Conservation (phyloP, 2,797 vertebrate species). For the Semaprochilodus insignis region DNA sequence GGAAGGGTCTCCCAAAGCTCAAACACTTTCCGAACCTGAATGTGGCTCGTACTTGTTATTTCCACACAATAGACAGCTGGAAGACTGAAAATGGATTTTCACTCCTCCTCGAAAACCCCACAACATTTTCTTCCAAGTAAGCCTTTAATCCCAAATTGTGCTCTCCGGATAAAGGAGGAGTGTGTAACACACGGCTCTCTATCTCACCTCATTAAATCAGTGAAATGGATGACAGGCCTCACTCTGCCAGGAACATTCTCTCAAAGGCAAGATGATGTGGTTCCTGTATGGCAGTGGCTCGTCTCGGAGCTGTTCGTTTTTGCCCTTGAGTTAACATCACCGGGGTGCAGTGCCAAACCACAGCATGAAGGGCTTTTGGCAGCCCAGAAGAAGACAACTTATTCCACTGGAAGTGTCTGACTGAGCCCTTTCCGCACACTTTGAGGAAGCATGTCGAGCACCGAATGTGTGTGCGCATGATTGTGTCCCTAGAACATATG, state of each 20-base stretch:
- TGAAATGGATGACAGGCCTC: conserved; percentile 43
- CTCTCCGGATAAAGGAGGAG: conserved; percentile 18
- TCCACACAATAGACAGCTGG: conserved; percentile 21
- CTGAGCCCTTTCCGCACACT: conserved; percentile 26
- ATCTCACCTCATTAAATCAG: conserved; percentile 49
- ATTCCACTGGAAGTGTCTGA: conserved; percentile 29
- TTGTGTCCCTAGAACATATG: conserved; percentile 28
- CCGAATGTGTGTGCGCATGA: not conserved
- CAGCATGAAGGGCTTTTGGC: conserved; percentile 46
- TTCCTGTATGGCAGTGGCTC: conserved; percentile 56
- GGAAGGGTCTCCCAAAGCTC: not conserved
- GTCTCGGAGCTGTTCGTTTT: conserved; percentile 44
- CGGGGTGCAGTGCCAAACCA: conserved; percentile 53
- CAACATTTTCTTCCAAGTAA: conserved; percentile 24
- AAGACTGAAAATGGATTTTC: conserved; percentile 25
- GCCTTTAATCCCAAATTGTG: conserved; percentile 31
- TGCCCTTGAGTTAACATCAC: conserved; percentile 55
- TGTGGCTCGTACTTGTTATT: conserved; percentile 22
- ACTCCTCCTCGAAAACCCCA: conserved; percentile 9
- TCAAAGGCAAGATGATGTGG: conserved; percentile 51
- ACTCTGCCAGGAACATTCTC: conserved; percentile 51
- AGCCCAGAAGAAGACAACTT: conserved; percentile 38
- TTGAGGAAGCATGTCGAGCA: conserved; percentile 25
- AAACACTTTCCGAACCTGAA: conserved; percentile 6
- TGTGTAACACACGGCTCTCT: conserved; percentile 15